Base-by-base conservation (phyloP, 2,113 vertebrate genomes). In the Crotalus horridus region DNA sequence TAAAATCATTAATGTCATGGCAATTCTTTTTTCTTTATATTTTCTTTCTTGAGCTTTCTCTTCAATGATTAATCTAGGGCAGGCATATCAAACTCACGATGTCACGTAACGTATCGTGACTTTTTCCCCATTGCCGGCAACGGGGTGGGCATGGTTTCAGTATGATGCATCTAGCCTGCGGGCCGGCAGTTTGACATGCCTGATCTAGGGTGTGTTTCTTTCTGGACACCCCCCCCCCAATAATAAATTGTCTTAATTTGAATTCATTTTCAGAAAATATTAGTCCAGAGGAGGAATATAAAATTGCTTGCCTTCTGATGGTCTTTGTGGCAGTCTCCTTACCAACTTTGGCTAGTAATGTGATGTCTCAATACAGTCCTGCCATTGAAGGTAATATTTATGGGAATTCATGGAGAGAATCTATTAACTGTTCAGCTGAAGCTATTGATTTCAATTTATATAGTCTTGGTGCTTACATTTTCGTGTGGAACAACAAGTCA, bases 281-380 rank as follows among this genome's bases (percentile, higher is more conserved):
- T 96, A 99, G 99, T 96, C 99, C 99, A 81, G 99, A 99, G 97
- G 99, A 99, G 96, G 99, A 99, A 96, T 99, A 99, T 93, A 99
- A 99, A 98, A 99, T 99, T 69, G 99, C 99, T 95, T 99, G 99
- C 93, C 98, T 99, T 96, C 98, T 99, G 89, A 99, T 99, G 99
- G 99, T 99, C 94, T 99, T 99, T 39, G 99, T 99, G 96, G 99
- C 99, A 0, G 99, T 99, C 90, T 99, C 99, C 95, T 96, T 99
- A 97, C 99, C 99, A 0, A 99, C 99, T 81, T 95, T 99, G 96
- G 99, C 99, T 51, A 99, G 99, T 96, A 99, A 99, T 39, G 98
- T 99, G 96, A 99, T 99, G 99, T 99, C 99, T 17, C 99, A 99
- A 94, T 99, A 99, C 92, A 99, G 99, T 95, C 99, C 99, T 0